Base-by-base conservation (phyloP, 2,113 vertebrate species). In the Loxodonta africana region DNA sequence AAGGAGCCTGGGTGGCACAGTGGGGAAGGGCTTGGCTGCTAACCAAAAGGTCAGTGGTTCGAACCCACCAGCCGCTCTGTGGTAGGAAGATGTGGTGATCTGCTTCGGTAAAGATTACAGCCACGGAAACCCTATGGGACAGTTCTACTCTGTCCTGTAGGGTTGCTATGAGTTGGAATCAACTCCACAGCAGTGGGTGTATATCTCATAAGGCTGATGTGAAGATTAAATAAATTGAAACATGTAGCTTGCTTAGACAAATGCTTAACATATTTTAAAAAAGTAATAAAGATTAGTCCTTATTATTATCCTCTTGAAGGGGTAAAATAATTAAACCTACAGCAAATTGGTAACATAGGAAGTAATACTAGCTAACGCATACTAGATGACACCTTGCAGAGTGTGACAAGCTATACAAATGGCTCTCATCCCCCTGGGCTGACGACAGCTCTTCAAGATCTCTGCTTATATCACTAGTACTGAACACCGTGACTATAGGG, bases 401-500 rank as follows among this genome's bases (percentile, higher is more conserved):
- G 25, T 20, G 17, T 10, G 18, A 21, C 21, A 15, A 1, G 37
- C 44, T 17, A 0, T 21, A 11, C 6, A 15, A 25, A 77, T 0
- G 18, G n/a, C n/a, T 44, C 14, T n/a, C 18, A 5, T 26, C 28
- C n/a, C 41, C 0, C 2, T 4, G 14, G 69, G 4, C 12, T 28
- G 25, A 71, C n/a, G 15, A 46, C 14, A 41, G 26, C 6, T 18
- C 8, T 2, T n/a, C 23, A 5, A 51, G 60, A 8, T 17, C 53
- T 23, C n/a, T 17, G 0, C 37, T 3, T 14, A 1, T 2, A 14
- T 28, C 9, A 5, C 25, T 53, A 21, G 30, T 9, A 11, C 14
- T 4, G 3, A 77, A 44, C 0, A 5, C 65, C 18, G 2, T 51
- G 12, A 46, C 44, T 26, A 67, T 2, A 12, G 20, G 25, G 23